Evolutionary conservation across 2,888 invertebrate genomes (phyloP), one percentile per base, ranked within the genome.

Genomic region (Drosophila flavopinicola): DNA sequence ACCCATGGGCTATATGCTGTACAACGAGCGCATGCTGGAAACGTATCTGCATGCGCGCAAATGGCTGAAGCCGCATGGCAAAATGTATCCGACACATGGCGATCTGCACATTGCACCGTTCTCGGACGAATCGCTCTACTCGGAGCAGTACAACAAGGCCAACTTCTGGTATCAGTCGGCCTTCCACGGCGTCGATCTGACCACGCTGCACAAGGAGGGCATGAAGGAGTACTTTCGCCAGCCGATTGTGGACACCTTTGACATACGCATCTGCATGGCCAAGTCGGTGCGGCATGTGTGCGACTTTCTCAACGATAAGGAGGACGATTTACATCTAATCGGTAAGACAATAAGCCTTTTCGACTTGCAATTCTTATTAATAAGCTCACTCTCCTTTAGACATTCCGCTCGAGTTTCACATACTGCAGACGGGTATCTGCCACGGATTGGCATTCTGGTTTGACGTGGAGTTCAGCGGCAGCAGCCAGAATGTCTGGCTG

Each of bases 1-100:
- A 92, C 99, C 99, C 0, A 99, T 99, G 99, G 99, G 99, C n/a
- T 99, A 99, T 91, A 99, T 99, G 99, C 92, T 99, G 56, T 98
- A 98, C 91, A 99, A 99, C 92, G 99, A 99, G 91, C 93, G 99
- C 69, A 99, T 99, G 99, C 93, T 99, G 78, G 99, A 99, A 92
- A 98, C 98, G 0, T 99, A 98, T 92, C 92, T 99, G 65, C 99
- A 99, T 92, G 99, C 99, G 3, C 98, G 99, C 89, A 99, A 99
- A 91, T 99, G 99, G 98, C 93, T 99, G 32, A 95, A 95, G 91
- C 96, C 96, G 17, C 94, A 93, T 58, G 98, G 98, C 53, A 96
- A 97, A 92, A 99, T 99, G 99, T 99, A 97, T 91, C 99, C 99
- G 1, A 96, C 98, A 0, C 94, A 97, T 90, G 99, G 99, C 49